Evolutionary conservation across 2,888 invertebrate genomes (phyloP), one percentile per base, ranked within the genome.

Genomic region (Clostera curtula): DNA sequence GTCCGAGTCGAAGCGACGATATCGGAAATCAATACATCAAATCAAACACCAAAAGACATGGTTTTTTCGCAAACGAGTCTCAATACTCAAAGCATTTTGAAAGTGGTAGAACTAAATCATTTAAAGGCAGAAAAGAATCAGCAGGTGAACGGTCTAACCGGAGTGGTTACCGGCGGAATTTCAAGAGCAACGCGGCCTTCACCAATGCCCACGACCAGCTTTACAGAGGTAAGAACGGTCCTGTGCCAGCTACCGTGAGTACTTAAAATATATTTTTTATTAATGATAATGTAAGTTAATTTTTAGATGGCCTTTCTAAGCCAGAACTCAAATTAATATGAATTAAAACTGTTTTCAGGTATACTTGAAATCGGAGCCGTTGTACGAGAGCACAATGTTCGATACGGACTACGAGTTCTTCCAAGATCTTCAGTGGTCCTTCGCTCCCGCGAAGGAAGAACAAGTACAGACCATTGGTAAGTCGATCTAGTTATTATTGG

Each of bases 391-490:
- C 65, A 64, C 64, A 62, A 83, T 83, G 83, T 70, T 67, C 69
- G 74, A 73, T 42, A 57, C 77, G 77, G 76, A 86, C 79, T 86
- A 79, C 87, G 90, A 90, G 75, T 87, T 88, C 79, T 90, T 89
- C 84, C 88, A 89, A 85, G 90, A 90, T 79, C 85, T 90, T 60
- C 74, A 73, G 51, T 89, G 85, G 86, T 88, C 87, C 72, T 82
- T 70, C 62, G 72, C 65, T 63, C 82, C 71, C 71, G 76, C 68
- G 64, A 83, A 70, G 79, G 77, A 69, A 68, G 77, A 71, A 71
- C 69, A 55, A 67, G 66, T 58, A 73, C 82, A 66, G 71, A 74
- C 66, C 69, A 80, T 65, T 83, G 84, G 84, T 82, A 42, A 71
- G 70, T 17, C n/a, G 31, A 5, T 9, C 10, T 27, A 27, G 4